phyloP scores from a whole-genome alignment of 2,797 vertebrate genomes.

The Otolemur crassicaudatus region DNA sequence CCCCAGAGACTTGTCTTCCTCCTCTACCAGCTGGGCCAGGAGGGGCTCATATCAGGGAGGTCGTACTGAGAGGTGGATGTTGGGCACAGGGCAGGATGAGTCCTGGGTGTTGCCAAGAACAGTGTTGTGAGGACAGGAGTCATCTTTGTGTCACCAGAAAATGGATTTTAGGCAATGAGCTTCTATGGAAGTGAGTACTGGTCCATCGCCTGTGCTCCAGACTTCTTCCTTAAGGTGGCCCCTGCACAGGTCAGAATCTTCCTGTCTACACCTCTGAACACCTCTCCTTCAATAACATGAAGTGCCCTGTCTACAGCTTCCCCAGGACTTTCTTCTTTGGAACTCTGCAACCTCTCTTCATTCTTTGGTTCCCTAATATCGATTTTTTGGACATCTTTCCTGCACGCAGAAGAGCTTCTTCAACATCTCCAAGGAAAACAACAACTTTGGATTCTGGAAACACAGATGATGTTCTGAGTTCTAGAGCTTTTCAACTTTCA shows the following conservation, averaged over 20 bases:
- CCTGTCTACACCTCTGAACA: conserved; percentile 73
- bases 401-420: not conserved
- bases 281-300: conserved; percentile 78
- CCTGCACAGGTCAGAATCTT: conserved; percentile 72
- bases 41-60: conserved; percentile 80
- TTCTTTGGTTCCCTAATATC: conserved; percentile 60
- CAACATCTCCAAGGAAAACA: not conserved
- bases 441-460: not conserved
- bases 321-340: conserved; percentile 53
- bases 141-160: conserved; percentile 75
- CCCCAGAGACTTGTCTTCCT: conserved; percentile 71
- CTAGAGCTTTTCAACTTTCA: not conserved
- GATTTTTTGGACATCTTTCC: not conserved
- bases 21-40: conserved; percentile 72
- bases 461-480: not conserved
- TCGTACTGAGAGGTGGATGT: conserved; percentile 85
- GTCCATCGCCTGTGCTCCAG: conserved; percentile 29
- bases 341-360: conserved; percentile 74
- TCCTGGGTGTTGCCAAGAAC: conserved; percentile 73
- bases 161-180: conserved; percentile 75
- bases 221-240: not conserved
- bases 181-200: conserved; percentile 66
- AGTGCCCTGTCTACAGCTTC: conserved; percentile 79
- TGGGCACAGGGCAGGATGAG: conserved; percentile 79
- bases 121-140: conserved; percentile 66